These are phyloP conservation scores for Huso huso DNA, from an alignment of 2,797 vertebrate species.

Conservation along the genomic window DNA sequence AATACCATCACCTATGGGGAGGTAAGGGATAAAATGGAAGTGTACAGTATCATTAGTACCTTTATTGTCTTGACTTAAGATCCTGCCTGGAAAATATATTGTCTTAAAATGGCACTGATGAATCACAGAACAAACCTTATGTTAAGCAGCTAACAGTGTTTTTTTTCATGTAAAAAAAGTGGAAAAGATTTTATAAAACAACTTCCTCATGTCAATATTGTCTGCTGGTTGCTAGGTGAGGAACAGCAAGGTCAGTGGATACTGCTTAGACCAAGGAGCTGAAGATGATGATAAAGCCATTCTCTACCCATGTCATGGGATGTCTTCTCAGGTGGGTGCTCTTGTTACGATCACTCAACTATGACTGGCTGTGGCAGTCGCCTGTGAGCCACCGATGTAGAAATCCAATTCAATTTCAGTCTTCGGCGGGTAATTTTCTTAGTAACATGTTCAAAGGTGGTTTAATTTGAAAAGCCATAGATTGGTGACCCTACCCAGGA, in stretches of 20 bases:
- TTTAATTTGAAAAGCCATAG: no score
- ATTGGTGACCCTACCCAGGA: no score
- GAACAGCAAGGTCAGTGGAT: slow-evolving; percentile 93
- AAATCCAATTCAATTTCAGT: no score
- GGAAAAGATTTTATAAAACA: slow-evolving; percentile 44
- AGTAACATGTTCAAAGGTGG: no score
- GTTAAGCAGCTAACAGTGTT: slow-evolving; percentile 6
- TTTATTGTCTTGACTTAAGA: no score
- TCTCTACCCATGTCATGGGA: slow-evolving; percentile 92
- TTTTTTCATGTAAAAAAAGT: slow-evolving; percentile 42
- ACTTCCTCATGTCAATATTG: slow-evolving; percentile 16
- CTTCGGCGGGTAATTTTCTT: no score
- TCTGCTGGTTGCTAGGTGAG: slow-evolving; percentile 63
- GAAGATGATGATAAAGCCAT: slow-evolving; percentile 94
- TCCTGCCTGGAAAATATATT: no score
- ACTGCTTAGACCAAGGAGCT: slow-evolving; percentile 91
- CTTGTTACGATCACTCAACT: neutral
- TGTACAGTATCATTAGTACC: no score
- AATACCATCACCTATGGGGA: slow-evolving; percentile 96
- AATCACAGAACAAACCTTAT: slow-evolving; percentile 13
- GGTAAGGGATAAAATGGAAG: slow-evolving; percentile 53
- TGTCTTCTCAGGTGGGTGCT: slow-evolving; percentile 89
- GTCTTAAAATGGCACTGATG: slow-evolving; percentile 11
- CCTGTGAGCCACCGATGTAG: neutral
- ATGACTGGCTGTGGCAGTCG: neutral